These are phyloP conservation scores for Cyprinella venusta DNA, from an alignment of 2,797 vertebrate species.

Conservation along the genomic window DNA sequence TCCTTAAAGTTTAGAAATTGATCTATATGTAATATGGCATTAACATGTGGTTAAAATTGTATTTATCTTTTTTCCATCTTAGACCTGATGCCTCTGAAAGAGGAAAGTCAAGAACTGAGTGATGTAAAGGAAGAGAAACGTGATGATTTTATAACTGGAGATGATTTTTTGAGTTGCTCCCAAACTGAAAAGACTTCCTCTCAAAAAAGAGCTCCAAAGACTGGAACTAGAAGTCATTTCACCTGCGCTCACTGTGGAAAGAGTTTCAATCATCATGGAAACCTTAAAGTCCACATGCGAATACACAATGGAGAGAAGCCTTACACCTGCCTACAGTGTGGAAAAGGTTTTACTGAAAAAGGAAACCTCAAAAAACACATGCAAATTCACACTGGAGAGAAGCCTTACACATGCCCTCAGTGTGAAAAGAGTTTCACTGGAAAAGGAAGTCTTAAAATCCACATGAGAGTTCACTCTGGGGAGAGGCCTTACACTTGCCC, in stretches of 20 bases:
- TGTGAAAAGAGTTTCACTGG: not conserved
- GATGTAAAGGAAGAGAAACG: not conserved
- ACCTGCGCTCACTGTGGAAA: not conserved
- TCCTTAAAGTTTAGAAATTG: no score
- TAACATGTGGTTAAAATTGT: not conserved
- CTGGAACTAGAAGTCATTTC: not conserved
- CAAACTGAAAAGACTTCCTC: not conserved
- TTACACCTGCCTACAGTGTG: not conserved
- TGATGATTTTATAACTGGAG: not conserved
- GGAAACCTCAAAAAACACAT: not conserved
- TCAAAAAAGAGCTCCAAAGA: not conserved
- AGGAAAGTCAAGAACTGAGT: not conserved
- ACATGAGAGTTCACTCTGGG: not conserved
- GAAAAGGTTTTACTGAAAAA: not conserved
- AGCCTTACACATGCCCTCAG: not conserved
- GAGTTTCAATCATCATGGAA: not conserved
- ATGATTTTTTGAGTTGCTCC: not conserved
- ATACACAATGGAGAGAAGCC: not conserved
- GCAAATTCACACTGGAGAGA: not conserved
- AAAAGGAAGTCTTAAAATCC: constrained; percentile 4
- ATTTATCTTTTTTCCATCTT: not conserved
- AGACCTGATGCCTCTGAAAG: not conserved
- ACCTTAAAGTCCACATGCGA: not conserved
- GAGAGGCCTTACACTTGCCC: not conserved
- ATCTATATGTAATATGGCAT: no score